These are phyloP conservation scores for Ophion slaviceki DNA, from an alignment of 2,888 invertebrate species.

Conservation along the genomic window DNA sequence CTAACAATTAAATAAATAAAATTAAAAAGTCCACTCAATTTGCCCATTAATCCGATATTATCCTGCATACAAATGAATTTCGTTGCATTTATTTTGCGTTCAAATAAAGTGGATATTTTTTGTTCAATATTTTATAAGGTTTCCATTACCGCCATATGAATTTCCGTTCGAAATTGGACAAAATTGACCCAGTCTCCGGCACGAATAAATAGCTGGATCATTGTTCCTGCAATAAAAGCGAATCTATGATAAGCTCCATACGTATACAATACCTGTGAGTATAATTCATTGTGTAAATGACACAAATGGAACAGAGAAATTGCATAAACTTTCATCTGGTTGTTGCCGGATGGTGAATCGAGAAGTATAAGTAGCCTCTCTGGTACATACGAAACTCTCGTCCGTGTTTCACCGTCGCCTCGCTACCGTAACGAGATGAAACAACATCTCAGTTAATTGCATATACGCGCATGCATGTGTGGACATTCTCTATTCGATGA, in stretches of 20 bases:
- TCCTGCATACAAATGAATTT: too few relatives aligned
- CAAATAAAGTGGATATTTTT: too few relatives aligned
- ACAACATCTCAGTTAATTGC: constrained; percentile 13
- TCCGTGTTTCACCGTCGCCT: constrained; percentile 27
- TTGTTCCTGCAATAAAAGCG: constrained; percentile 59
- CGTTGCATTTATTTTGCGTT: too few relatives aligned
- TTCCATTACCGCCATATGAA: too few relatives aligned
- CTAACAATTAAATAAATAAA: too few relatives aligned
- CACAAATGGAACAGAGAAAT: constrained; percentile 67
- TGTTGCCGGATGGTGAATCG: constrained; percentile 35
- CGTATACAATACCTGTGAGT: constrained; percentile 38
- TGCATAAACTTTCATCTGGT: constrained; percentile 68
- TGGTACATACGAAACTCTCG: constrained; percentile 44
- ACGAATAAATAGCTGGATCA: neutral
- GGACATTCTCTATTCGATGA: constrained; percentile 33
- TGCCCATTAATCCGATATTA: too few relatives aligned
- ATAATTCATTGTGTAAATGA: constrained; percentile 66
- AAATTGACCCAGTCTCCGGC: too few relatives aligned
- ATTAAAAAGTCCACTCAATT: too few relatives aligned
- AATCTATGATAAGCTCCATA: constrained; percentile 55
- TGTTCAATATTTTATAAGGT: too few relatives aligned
- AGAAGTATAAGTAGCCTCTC: constrained; percentile 38
- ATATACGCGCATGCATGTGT: neutral
- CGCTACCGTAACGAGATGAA: constrained; percentile 52
- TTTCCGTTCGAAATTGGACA: too few relatives aligned